Percentiles rank a stretch among this genome's conserved stretches.
Conservation (phyloP, 2,888 invertebrate genomes). For the Lysandra coridon region DNA sequence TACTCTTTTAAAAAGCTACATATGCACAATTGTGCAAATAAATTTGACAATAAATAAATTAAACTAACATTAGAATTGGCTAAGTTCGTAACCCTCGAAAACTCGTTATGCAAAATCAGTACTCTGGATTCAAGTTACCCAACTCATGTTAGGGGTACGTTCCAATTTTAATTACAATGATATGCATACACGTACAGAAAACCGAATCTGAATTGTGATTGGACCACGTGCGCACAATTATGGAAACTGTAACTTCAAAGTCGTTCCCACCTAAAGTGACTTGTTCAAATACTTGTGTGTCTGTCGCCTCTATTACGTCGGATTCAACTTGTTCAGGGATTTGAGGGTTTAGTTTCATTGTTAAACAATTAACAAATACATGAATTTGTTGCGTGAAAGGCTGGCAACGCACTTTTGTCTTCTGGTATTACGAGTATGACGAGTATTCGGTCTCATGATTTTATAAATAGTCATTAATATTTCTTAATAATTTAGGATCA, state of each 20-base stretch:
- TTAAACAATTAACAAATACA: not conserved
- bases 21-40: not conserved
- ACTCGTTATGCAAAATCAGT: slow-evolving; percentile 45
- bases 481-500: no score
- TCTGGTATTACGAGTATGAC: no score
- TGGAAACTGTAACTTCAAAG: slow-evolving; percentile 44
- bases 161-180: slow-evolving; percentile 49
- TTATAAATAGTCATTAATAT: no score
- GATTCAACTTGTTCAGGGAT: not conserved
- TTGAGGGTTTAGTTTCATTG: not conserved
- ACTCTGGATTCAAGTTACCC: slow-evolving; percentile 42
- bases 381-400: not conserved
- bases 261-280: slow-evolving; percentile 10
- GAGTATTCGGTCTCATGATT: no score
- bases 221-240: slow-evolving; percentile 61
- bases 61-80: slow-evolving; percentile 38
- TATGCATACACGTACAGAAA: slow-evolving; percentile 48
- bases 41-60: slow-evolving; percentile 36
- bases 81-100: slow-evolving; percentile 41
- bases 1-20: not conserved
- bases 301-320: not conserved
- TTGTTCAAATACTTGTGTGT: slow-evolving; percentile 33
- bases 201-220: slow-evolving; percentile 52
- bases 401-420: not conserved
- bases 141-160: slow-evolving; percentile 44